phyloP scores from a whole-genome alignment of 2,888 invertebrate genomes.

The Teinopalpus imperialis region DNA sequence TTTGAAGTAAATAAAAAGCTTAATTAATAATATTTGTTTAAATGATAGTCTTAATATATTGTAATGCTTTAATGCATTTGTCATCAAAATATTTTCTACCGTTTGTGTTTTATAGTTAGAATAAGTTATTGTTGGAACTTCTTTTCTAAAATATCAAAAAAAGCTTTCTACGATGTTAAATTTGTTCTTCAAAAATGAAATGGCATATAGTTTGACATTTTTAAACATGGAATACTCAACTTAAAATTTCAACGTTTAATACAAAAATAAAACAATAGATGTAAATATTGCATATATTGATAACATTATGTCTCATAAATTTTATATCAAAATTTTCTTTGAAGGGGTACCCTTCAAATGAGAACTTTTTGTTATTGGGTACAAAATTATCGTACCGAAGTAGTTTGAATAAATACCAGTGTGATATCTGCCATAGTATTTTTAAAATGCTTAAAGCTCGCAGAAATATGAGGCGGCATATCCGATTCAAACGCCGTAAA shows the following conservation, averaged over 20 bases:
- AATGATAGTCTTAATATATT: too few species aligned
- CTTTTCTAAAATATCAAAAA: not conserved
- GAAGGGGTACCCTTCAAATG: too few species aligned
- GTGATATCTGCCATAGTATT: slow-evolving; percentile 11
- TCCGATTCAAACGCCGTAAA: slow-evolving; percentile 13
- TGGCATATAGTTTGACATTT: slow-evolving; percentile 16
- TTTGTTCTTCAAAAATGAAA: slow-evolving; percentile 12
- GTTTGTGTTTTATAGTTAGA: slow-evolving; percentile 5
- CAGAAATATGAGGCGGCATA: slow-evolving; percentile 21
- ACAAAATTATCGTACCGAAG: slow-evolving; percentile 10
- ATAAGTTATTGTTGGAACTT: slow-evolving; percentile 16
- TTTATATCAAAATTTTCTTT: too few species aligned
- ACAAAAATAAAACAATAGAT: slow-evolving; percentile 1
- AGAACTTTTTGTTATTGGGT: slow-evolving; percentile 9
- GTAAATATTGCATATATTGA: too few species aligned
- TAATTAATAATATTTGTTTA: too few species aligned
- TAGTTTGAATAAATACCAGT: slow-evolving; percentile 12
- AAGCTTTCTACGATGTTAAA: slow-evolving; percentile 5
- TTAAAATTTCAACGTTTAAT: slow-evolving; percentile 4
- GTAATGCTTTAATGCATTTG: not conserved
- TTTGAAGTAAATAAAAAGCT: too few species aligned
- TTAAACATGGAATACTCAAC: slow-evolving; percentile 10
- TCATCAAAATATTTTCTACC: not conserved
- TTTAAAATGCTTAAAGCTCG: slow-evolving; percentile 20
- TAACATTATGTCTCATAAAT: too few species aligned